Base-by-base conservation (phyloP, 2,888 invertebrate species). In the Idaea biselata region DNA sequence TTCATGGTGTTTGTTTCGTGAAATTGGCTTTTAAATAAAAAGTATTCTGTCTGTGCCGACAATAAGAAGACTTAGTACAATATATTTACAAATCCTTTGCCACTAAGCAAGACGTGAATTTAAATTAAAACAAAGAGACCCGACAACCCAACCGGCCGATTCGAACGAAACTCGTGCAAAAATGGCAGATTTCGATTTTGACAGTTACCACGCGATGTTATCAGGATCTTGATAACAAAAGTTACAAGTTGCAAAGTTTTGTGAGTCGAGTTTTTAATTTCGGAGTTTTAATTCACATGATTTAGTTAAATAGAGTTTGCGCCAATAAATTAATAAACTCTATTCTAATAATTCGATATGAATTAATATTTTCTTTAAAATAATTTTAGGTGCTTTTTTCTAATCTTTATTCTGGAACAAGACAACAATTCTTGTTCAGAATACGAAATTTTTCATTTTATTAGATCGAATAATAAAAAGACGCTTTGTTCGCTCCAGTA, bases 1-100 rank as follows among this genome's bases (percentile, higher is more conserved):
- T 92, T 91, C 89, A 91, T 90, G 72, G 57, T 70, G 44, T 58
- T 56, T 11, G 5, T 53, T 32, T 57, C 16, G 14, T 33, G 16
- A 44, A 57, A 53, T n/a, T 6, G 17, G n/a, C n/a, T n/a, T 25
- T 53, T 11, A 44, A 44, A 44, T 44, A 44, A 44, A 44, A n/a
- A n/a, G n/a, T n/a, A 44, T 44, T 44, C 14, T 8, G 11, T 44
- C 44, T 44, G 8, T 8, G 8, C 11, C 44, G 44, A 44, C 11
- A 44, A 7, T 8, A 11, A 7, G 44, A 44, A 44, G 11, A 1
- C 44, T 3, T 14, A 4, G 8, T 11, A 44, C 11, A 44, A 11
- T 44, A 14, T 44, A 14, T 6, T 32, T 44, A 44, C 44, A 44
- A 44, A 33, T 14, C 11, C 11, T 44, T 14, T 44, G 8, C 14